These are phyloP conservation scores for Luperina testacea DNA, from an alignment of 2,888 invertebrate species.

Conservation along the genomic window DNA sequence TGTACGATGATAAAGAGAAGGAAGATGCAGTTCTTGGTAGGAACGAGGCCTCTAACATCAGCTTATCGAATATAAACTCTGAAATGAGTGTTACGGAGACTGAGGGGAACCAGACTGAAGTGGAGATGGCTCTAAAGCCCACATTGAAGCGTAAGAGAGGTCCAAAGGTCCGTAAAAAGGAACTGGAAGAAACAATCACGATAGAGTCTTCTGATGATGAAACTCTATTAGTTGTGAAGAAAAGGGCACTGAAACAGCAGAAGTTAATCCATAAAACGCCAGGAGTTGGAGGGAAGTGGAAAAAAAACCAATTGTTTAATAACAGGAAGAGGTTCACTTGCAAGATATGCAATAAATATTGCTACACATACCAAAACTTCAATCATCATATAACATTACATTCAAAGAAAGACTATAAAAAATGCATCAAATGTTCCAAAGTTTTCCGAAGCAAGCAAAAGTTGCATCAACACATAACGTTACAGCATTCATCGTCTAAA, in stretches of 20 bases:
- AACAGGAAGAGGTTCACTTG: conserved; percentile 75
- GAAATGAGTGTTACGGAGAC: conserved; percentile 67
- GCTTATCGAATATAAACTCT: conserved; percentile 38
- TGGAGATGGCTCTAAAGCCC: conserved; percentile 32
- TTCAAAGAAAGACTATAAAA: conserved; percentile 71
- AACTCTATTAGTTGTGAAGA: conserved; percentile 69
- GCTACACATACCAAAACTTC: conserved; percentile 84
- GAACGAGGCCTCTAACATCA: background rate
- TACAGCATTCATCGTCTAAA: conserved; percentile 77
- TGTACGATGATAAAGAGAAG: conserved; percentile 27
- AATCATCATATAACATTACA: conserved; percentile 82
- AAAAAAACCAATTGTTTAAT: conserved; percentile 28
- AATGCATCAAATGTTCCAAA: conserved; percentile 80
- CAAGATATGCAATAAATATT: conserved; percentile 79
- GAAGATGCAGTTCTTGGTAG: background rate
- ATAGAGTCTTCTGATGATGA: conserved; percentile 77
- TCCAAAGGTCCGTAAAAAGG: conserved; percentile 30
- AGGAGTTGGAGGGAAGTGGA: conserved; percentile 22
- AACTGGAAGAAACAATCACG: conserved; percentile 21
- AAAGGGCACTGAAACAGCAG: conserved; percentile 50
- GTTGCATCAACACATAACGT: conserved; percentile 74
- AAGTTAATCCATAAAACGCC: background rate
- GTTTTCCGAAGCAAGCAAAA: conserved; percentile 73
- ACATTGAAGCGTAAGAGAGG: conserved; percentile 61
- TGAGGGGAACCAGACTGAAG: conserved; percentile 68